A percentile compares a stretch with the other conserved stretches of the same genome.
Evolutionary conservation across 2,888 invertebrate genomes (phyloP).

Genomic region (Lomographa bimaculata): DNA sequence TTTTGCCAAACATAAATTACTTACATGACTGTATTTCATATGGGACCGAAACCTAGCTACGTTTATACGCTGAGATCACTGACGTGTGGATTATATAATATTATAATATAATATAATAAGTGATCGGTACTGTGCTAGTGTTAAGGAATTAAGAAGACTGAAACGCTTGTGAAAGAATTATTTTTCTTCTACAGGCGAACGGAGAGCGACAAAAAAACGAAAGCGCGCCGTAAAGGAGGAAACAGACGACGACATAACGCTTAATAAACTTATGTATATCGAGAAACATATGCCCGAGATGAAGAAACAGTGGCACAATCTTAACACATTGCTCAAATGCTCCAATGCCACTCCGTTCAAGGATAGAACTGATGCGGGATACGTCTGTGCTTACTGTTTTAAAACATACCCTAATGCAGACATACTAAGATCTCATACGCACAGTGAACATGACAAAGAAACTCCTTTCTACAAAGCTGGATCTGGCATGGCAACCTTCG

Average conservation of each 20-base stretch:
- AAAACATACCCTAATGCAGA: slow-evolving; percentile 65
- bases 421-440: slow-evolving; percentile 50
- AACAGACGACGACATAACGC: slow-evolving; percentile 42
- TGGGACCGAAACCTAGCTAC: no score
- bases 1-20: no score
- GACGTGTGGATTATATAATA: no score
- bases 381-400: slow-evolving; percentile 72
- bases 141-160: slow-evolving; percentile 37
- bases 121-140: slow-evolving; percentile 19
- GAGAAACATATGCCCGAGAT: slow-evolving; percentile 37
- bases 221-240: slow-evolving; percentile 61
- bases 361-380: slow-evolving; percentile 67
- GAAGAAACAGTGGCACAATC: slow-evolving; percentile 77
- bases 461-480: slow-evolving; percentile 68
- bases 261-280: slow-evolving; percentile 46
- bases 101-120: no score
- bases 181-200: slow-evolving; percentile 79
- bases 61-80: no score
- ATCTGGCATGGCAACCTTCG: slow-evolving; percentile 66
- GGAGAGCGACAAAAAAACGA: slow-evolving; percentile 64
- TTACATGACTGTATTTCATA: no score
- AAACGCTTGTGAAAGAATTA: slow-evolving; percentile 67
- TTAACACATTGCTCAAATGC: slow-evolving; percentile 63
- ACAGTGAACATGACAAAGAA: slow-evolving; percentile 62
- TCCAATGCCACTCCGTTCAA: slow-evolving; percentile 72